Evolutionary conservation across 2,797 vertebrate species (phyloP), one percentile per base, ranked within the genome.

Genomic region (Premnoplex brunnescens): DNA sequence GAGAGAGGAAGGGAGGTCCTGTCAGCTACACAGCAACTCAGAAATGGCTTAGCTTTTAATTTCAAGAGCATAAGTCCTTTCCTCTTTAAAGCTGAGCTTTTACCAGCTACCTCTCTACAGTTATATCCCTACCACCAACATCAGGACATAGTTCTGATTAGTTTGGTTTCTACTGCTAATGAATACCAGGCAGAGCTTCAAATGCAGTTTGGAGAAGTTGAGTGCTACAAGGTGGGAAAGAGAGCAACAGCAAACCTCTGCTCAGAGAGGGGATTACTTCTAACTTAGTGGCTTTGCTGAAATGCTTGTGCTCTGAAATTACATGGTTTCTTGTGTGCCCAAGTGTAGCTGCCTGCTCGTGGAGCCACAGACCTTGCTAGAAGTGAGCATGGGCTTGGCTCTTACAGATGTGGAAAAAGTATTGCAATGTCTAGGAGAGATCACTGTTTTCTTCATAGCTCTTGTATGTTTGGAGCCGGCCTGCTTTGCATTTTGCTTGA

Each of bases 391-490:
- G 41, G 55, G 10, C 63, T 89, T 37, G 68, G 48, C 63, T 87
- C 43, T 30, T 28, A 43, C 34, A 58, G 63, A 30, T 13, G 32
- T 48, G 37, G 73, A 23, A 52, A 56, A 88, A 85, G 30, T 14
- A 7, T 41, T 1, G 1, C 46, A 12, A 0, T 17, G 23, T 55
- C 75, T 59, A 9, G 60, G 58, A 74, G 64, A 23, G 19, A 58
- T 80, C 54, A 10, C 34, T n/a, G 9, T 41, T 79, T 72, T 18
- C 58, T 91, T 19, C 27, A 19, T 37, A 55, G 49, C 46, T 89
- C 30, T 63, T 15, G 7, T 5, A 26, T 67, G 23, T 39, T 3
- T 0, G 11, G 6, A 55, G 32, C 18, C 0, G 0, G 8, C 54
- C 80, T 60, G 18, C n/a, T 75, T 77, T 73, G 49, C 60, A 28